A percentile compares a stretch with the other conserved stretches of the same genome.
These are phyloP conservation scores for Calypte anna DNA, from an alignment of 2,113 vertebrate genomes.

Conservation along the genomic window DNA sequence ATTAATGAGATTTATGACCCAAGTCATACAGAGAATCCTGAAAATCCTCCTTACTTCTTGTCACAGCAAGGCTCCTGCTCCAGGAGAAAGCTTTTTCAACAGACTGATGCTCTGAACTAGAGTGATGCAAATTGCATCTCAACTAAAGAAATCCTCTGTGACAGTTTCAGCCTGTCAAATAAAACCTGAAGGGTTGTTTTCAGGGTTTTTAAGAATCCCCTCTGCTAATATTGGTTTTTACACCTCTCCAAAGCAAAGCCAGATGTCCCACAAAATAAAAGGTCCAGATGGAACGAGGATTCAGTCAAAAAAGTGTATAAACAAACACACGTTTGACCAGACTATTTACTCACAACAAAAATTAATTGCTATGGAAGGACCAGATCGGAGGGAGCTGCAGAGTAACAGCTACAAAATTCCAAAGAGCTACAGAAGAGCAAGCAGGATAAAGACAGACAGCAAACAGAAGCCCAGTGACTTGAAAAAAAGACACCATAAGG, in stretches of 20 bases:
- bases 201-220: background rate
- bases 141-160: background rate
- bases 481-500: accelerated
- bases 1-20: constrained; percentile 15
- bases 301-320: background rate
- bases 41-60: background rate
- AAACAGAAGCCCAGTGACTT: background rate
- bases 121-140: background rate
- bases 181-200: background rate
- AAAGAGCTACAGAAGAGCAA: background rate
- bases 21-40: background rate
- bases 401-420: background rate
- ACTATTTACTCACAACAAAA: background rate
- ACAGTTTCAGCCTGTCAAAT: background rate
- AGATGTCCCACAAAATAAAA: background rate
- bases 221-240: background rate
- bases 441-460: background rate
- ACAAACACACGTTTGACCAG: background rate
- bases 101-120: background rate
- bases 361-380: background rate
- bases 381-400: background rate
- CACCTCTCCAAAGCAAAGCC: background rate
- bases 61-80: background rate
- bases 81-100: background rate
- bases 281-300: background rate